Percentiles rank a stretch among this genome's conserved stretches.
Conservation (phyloP, 2,113 vertebrate species). For the Entosphenus tridentatus region DNA sequence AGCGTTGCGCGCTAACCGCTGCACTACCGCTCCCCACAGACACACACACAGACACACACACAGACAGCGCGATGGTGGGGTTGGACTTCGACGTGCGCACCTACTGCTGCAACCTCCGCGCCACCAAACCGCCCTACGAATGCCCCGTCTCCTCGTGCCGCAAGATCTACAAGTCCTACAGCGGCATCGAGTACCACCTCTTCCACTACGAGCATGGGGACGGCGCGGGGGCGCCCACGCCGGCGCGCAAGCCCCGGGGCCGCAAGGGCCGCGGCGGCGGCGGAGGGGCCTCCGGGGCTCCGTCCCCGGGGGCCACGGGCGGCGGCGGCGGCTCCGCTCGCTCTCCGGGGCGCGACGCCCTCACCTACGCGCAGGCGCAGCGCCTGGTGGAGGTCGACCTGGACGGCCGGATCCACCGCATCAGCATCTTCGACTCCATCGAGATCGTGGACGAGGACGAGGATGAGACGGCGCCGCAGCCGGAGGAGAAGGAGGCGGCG, state of each 20-base stretch:
- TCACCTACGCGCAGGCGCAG: too few relatives aligned
- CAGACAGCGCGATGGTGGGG: conserved; percentile 35
- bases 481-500: too few relatives aligned
- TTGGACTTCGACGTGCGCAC: conserved; percentile 96
- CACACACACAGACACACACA: not conserved
- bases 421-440: too few relatives aligned
- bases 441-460: too few relatives aligned
- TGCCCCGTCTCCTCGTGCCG: conserved; percentile 82
- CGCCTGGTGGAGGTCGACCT: too few relatives aligned
- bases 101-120: conserved; percentile 82
- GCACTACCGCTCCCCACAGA: not conserved
- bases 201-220: conserved; percentile 70
- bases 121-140: conserved; percentile 91
- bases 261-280: conserved; percentile 12
- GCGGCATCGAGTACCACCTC: conserved; percentile 89
- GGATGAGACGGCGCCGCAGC: too few relatives aligned
- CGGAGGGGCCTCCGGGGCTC: not conserved
- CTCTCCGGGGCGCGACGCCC: too few relatives aligned
- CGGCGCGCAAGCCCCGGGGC: conserved; percentile 4
- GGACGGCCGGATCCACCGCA: too few relatives aligned
- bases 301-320: conserved; percentile 1
- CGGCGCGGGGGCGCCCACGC: conserved; percentile 31
- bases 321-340: not conserved
- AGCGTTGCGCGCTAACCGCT: not conserved
- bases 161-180: conserved; percentile 96